Base-by-base conservation (phyloP, 2,797 vertebrate species). In the Hipposideros larvatus region DNA sequence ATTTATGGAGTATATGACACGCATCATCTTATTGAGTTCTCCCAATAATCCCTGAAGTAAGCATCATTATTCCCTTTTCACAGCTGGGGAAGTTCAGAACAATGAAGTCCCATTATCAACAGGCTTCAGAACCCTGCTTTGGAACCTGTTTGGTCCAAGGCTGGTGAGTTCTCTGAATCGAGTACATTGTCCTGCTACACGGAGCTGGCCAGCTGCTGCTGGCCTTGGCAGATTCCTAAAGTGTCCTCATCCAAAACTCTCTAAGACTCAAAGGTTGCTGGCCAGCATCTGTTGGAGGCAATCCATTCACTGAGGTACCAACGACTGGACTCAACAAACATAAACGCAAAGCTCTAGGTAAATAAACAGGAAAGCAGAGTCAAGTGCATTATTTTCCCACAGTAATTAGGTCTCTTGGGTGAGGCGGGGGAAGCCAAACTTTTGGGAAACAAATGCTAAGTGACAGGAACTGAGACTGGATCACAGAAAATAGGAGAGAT, bases 401-500 rank as follows among this genome's bases (percentile, higher is more conserved):
- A 94, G 75, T 63, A 83, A 96, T 87, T 86, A 91, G 51, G 57
- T 90, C 46, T 91, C 43, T 91, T 71, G 37, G 37, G 34, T 11
- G 46, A 51, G 18, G 7, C 6, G 51, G 11, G 1, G 0, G 6
- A 55, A 61, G 57, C 13, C 84, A 91, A 92, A 83, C 63, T 93
- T 93, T 91, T 79, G 61, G 57, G 85, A 95, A 95, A 89, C 34
- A 86, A 91, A 28, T 87, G 26, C 74, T 95, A 89, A 87, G 37
- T 53, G 28, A 68, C 6, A 24, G 73, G 43, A 79, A 34, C 46
- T 53, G 68, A 90, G 53, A 68, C 43, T 22, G 46, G 43, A 26
- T 65, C 59, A 71, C 82, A 90, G 74, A 28, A 85, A 80, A 90
- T 11, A 43, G 37, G 4, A 43, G 53, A 66, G 3, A 5, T 37